Evolutionary conservation across 2,888 invertebrate genomes (phyloP), one percentile per base, ranked within the genome.

Genomic region (Bombylius major): DNA sequence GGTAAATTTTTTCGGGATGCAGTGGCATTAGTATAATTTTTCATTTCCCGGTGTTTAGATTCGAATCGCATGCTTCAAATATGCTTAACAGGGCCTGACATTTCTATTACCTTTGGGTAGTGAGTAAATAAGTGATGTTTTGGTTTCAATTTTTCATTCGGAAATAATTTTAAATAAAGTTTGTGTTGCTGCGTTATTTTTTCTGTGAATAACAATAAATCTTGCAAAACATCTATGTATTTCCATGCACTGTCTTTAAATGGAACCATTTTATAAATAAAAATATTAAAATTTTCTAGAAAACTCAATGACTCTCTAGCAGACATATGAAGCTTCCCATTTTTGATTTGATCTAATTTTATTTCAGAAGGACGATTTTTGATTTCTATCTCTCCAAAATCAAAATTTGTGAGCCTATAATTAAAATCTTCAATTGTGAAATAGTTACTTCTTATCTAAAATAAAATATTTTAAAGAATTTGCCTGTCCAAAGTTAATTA

Each of bases 81-180:
- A 32, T 47, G 36, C 45, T 32, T 47, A 46, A 51, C 11, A 9
- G 55, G 55, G 5, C 54, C 54, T 31, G 47, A 50, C 32, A 48
- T 49, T 46, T 44, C 32, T 39, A 55, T 55, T 50, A 51, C 31
- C 4, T 39, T 46, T 51, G 55, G 55, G 47, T 51, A 55, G 31
- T 55, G 48, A 23, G 50, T 48, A 9, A 56, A 42, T 49, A 56
- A 34, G 34, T 56, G 56, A n/a, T 56, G 56, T 34, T 56, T 56
- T 47, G 56, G 56, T 45, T 45, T 54, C 11, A 54, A 42, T 7
- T 8, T 8, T 5, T 49, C 49, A 2, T 39, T 8, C 5, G 36
- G 9, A 33, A 49, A 49, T 49, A 49, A 33, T 32, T 3, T 11
- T 32, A 34, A 32, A n/a, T 33, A 49, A 13, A 34, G 13, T 32